phyloP scores from a whole-genome alignment of 2,797 vertebrate genomes.

The Crenichthys baileyi region DNA sequence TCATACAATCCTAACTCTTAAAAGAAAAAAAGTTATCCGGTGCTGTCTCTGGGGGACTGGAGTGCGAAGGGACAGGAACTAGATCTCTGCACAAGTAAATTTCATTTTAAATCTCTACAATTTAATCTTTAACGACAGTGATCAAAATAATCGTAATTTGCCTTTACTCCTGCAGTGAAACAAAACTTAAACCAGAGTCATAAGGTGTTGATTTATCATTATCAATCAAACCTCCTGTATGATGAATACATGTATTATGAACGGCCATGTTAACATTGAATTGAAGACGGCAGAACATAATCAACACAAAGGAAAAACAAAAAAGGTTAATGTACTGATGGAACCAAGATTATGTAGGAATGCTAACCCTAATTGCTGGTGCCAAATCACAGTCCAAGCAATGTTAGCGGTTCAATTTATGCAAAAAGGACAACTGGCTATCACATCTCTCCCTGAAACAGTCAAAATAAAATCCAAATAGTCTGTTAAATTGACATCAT shows the following conservation, averaged over 20 bases:
- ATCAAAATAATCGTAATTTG: conserved; percentile 34
- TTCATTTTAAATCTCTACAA: conserved; percentile 51
- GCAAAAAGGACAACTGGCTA: conserved; percentile 19
- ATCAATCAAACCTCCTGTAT: conserved; percentile 52
- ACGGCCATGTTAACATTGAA: conserved; percentile 49
- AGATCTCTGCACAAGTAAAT: conserved; percentile 56
- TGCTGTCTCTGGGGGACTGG: conserved; percentile 82
- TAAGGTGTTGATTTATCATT: conserved; percentile 42
- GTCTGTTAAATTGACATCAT: conserved; percentile 39
- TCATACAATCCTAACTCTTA: conserved; percentile 85
- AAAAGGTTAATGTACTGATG: conserved; percentile 44
- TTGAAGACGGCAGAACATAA: conserved; percentile 49
- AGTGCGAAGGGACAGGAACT: conserved; percentile 70
- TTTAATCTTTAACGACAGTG: conserved; percentile 44
- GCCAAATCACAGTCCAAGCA: conserved; percentile 49
- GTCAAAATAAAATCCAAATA: conserved; percentile 31
- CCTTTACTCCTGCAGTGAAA: conserved; percentile 44
- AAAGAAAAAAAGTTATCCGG: conserved; percentile 77
- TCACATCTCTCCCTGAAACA: conserved; percentile 24
- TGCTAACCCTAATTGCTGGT: conserved; percentile 66
- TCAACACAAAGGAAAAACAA: conserved; percentile 43
- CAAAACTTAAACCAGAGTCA: conserved; percentile 41
- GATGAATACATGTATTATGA: conserved; percentile 53
- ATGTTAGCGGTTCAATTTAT: conserved; percentile 31
- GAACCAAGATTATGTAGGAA: conserved; percentile 47